Percentiles rank a stretch among this genome's conserved stretches.
Conservation (phyloP, 2,888 invertebrate genomes). For the Phrixothrix hirtus region DNA sequence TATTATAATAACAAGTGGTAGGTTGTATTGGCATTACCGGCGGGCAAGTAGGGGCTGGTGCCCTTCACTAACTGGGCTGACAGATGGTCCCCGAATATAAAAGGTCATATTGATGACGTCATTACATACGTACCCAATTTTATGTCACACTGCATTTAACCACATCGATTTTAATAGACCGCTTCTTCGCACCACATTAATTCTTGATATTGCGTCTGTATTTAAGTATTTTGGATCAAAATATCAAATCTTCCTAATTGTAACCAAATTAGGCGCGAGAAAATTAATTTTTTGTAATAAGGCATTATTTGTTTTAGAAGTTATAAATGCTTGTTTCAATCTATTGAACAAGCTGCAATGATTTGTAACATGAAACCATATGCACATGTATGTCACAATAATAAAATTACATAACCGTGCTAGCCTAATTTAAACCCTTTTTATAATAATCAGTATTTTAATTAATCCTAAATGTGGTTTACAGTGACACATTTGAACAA, state of each 20-base stretch:
- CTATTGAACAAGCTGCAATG: neutral
- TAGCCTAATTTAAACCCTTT: too few species aligned
- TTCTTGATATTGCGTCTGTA: too few species aligned
- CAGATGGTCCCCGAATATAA: slow-evolving; percentile 52
- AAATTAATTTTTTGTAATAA: slow-evolving; percentile 1
- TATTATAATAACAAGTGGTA: slow-evolving; percentile 43
- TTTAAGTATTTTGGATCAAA: too few species aligned
- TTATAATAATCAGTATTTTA: too few species aligned
- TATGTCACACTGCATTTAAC: slow-evolving; percentile 39
- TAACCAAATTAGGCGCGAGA: neutral
- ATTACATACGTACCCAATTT: slow-evolving; percentile 44
- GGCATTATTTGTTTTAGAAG: too few species aligned
- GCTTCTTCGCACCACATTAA: slow-evolving; percentile 25
- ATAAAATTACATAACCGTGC: too few species aligned
- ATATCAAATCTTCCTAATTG: too few species aligned
- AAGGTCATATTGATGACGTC: slow-evolving; percentile 54
- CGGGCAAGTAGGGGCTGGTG: slow-evolving; percentile 43
- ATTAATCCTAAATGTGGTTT: too few species aligned
- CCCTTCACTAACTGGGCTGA: slow-evolving; percentile 47
- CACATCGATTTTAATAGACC: slow-evolving; percentile 37
- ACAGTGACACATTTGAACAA: too few species aligned
- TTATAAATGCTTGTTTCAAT: neutral
- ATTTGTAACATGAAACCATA: slow-evolving; percentile 4
- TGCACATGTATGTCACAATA: too few species aligned
- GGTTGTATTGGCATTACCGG: slow-evolving; percentile 48